phyloP scores from a whole-genome alignment of 2,797 vertebrate genomes.

The Micromesistius poutassou region DNA sequence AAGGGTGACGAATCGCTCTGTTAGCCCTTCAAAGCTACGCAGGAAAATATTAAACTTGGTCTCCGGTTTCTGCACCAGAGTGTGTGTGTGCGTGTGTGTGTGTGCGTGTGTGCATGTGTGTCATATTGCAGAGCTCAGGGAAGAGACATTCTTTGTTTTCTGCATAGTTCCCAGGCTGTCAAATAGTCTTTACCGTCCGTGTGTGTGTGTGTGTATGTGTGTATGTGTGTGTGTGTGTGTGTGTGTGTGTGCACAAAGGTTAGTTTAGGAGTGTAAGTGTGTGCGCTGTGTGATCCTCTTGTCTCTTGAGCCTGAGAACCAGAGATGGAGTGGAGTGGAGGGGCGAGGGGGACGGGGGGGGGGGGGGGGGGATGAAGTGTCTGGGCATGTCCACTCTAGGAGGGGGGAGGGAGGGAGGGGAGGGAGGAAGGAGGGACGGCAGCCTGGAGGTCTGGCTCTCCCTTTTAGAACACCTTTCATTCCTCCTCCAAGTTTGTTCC shows the following conservation, averaged over 20 bases:
- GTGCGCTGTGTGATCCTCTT: not conserved
- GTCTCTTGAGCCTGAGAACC: slow-evolving; percentile 1
- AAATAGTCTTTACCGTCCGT: not conserved
- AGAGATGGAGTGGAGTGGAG: not conserved
- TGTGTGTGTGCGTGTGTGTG: not conserved
- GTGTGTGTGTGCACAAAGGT: too few relatives aligned
- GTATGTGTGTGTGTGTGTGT: not conserved
- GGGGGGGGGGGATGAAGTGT: not conserved
- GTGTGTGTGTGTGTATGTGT: not conserved
- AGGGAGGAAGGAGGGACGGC: not conserved
- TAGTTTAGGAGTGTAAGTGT: too few relatives aligned
- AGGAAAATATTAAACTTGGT: not conserved
- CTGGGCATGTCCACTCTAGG: not conserved
- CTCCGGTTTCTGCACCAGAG: not conserved
- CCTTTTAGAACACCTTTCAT: not conserved
- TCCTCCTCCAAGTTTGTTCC: not conserved
- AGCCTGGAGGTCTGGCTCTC: not conserved
- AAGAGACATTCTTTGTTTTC: not conserved
- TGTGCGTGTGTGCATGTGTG: not conserved
- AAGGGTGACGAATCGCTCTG: not conserved
- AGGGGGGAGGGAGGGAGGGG: too few relatives aligned
- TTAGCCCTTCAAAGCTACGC: not conserved
- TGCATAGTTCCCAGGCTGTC: slow-evolving; percentile 6
- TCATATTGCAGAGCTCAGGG: not conserved
- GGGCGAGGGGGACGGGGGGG: too few relatives aligned